A percentile compares a stretch with the other conserved stretches of the same genome.
Evolutionary conservation across 2,888 invertebrate species (phyloP).

Genomic region (Agrotis exclamationis): DNA sequence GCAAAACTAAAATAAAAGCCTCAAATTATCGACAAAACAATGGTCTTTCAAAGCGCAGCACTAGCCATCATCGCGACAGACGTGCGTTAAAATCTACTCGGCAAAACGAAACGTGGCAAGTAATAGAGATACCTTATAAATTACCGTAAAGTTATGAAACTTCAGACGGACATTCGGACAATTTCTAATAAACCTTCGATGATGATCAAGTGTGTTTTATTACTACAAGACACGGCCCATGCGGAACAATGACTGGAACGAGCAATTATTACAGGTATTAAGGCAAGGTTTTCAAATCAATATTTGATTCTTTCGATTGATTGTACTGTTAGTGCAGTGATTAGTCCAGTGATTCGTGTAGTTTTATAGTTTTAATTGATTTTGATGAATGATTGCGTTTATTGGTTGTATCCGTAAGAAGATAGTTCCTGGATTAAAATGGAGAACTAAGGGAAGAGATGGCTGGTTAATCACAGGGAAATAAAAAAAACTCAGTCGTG

Average conservation of each 20-base stretch:
- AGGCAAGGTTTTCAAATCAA: slow-evolving; percentile 57
- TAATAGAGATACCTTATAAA: slow-evolving; percentile 58
- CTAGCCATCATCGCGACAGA: slow-evolving; percentile 32
- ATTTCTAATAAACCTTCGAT: slow-evolving; percentile 63
- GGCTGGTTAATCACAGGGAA: background rate
- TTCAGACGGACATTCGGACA: slow-evolving; percentile 50
- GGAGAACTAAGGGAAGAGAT: background rate
- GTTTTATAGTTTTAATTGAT: slow-evolving; percentile 46
- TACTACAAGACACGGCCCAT: slow-evolving; percentile 63
- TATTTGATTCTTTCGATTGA: slow-evolving; percentile 60
- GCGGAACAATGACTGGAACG: slow-evolving; percentile 58
- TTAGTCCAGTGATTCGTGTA: slow-evolving; percentile 26
- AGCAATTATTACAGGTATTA: slow-evolving; percentile 53
- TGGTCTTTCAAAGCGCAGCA: slow-evolving; percentile 36
- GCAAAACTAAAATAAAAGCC: slow-evolving; percentile 20
- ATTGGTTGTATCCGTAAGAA: background rate
- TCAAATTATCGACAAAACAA: slow-evolving; percentile 46
- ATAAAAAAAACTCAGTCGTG: too few species aligned
- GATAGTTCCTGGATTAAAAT: background rate
- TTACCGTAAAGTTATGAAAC: slow-evolving; percentile 59
- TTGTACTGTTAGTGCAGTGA: slow-evolving; percentile 51
- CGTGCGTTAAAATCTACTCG: slow-evolving; percentile 40
- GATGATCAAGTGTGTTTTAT: slow-evolving; percentile 66
- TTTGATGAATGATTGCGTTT: slow-evolving; percentile 17
- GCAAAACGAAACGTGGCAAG: slow-evolving; percentile 53